A percentile compares a stretch with the other conserved stretches of the same genome.
These are phyloP conservation scores for Esox niger DNA, from an alignment of 2,113 vertebrate genomes.

Conservation along the genomic window DNA sequence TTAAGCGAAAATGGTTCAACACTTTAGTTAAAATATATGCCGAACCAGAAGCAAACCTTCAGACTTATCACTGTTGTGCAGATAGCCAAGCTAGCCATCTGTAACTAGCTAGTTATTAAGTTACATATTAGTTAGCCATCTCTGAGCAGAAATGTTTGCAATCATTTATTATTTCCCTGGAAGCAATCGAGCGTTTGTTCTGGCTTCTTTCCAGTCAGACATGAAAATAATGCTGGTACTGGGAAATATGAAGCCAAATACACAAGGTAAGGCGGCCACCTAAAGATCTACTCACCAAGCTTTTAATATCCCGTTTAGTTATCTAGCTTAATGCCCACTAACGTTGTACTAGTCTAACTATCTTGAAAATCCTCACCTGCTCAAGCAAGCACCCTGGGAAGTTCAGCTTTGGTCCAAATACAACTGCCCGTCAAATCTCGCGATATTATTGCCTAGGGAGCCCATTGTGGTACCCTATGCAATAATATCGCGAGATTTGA, in stretches of 20 bases:
- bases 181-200: background rate
- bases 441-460: conserved; percentile 10
- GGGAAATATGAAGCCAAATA: background rate
- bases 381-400: background rate
- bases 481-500: conserved; percentile 33
- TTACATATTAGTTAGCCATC: no score
- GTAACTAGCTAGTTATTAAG: no score
- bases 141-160: background rate
- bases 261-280: background rate
- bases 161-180: background rate
- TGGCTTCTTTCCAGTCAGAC: background rate
- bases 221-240: background rate
- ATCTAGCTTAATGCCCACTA: background rate
- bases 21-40: no score
- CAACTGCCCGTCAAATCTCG: conserved; percentile 34
- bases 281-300: background rate
- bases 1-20: no score
- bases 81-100: no score
- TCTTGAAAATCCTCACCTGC: background rate
- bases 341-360: background rate
- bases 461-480: no score
- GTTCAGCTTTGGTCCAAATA: background rate
- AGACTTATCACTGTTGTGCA: no score
- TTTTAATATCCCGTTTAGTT: background rate
- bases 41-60: no score